Conservation (phyloP, 2,113 vertebrate genomes). For the Rhodinocichla rosea region DNA sequence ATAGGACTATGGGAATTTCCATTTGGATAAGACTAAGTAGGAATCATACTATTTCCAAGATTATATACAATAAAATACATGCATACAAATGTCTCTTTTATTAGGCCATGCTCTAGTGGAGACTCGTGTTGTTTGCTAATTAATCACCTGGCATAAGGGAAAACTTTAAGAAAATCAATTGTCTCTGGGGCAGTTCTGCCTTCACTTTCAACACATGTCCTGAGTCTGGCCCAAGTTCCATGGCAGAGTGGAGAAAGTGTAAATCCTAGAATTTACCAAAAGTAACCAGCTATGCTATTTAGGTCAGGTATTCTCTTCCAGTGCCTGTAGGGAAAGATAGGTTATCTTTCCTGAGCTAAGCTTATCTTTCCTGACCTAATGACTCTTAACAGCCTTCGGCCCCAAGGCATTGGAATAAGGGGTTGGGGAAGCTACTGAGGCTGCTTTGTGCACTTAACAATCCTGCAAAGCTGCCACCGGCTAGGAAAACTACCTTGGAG, state of each 20-base stretch:
- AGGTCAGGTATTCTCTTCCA: neutral
- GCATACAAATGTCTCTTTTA: neutral
- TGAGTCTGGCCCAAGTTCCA: neutral
- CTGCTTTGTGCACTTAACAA: slow-evolving; percentile 21
- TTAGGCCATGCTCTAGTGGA: neutral
- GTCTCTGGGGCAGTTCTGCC: neutral
- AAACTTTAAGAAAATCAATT: neutral
- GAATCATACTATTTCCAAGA: neutral
- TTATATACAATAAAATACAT: neutral
- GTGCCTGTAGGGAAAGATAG: neutral
- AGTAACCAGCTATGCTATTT: neutral
- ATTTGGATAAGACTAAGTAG: neutral
- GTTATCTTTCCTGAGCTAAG: too few species aligned
- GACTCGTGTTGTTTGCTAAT: neutral
- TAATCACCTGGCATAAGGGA: neutral
- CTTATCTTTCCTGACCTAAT: neutral
- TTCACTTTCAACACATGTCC: neutral
- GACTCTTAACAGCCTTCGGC: neutral
- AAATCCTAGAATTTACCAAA: neutral
- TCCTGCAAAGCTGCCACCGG: neutral
- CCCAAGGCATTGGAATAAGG: neutral
- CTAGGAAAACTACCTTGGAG: neutral
- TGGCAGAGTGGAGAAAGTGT: neutral
- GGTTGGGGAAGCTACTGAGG: neutral
- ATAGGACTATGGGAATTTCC: neutral